Percentiles rank a stretch among this genome's conserved stretches.
Conservation (phyloP, 1,140 invertebrate species). For the Gonioctena quinquepunctata region DNA sequence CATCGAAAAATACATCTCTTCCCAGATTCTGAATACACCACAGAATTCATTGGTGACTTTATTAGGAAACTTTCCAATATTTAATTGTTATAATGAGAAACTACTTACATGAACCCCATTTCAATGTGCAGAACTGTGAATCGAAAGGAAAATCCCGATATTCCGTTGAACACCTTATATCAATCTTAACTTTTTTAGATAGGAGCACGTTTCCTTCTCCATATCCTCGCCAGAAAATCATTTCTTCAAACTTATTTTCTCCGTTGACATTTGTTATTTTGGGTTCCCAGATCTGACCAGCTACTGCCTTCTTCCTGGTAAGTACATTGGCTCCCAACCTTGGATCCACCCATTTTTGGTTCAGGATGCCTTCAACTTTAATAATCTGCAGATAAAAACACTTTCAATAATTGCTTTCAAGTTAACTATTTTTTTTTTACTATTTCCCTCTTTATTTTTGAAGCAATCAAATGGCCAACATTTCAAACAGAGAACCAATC, state of each 20-base stretch:
- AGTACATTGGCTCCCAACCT: slow-evolving; percentile 27
- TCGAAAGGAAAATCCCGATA: slow-evolving; percentile 37
- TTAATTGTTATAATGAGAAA: too few species aligned
- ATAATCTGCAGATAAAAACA: slow-evolving; percentile 17
- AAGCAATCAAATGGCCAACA: too few species aligned
- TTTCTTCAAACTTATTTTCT: slow-evolving; percentile 26
- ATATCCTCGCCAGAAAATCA: slow-evolving; percentile 37
- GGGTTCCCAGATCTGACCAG: slow-evolving; percentile 38
- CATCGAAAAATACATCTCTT: too few species aligned
- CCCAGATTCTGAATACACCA: too few species aligned
- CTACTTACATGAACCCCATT: slow-evolving; percentile 39
- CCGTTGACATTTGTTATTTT: slow-evolving; percentile 32
- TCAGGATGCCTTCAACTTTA: slow-evolving; percentile 22
- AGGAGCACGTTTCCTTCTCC: slow-evolving; percentile 32
- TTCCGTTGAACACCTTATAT: slow-evolving; percentile 21
- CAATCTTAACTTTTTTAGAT: slow-evolving; percentile 32
- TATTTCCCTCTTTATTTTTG: too few species aligned
- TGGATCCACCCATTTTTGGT: slow-evolving; percentile 36
- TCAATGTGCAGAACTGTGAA: slow-evolving; percentile 33
- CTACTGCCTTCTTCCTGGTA: slow-evolving; percentile 34
- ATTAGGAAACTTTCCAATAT: too few species aligned
- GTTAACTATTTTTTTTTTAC: not conserved
- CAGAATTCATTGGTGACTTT: too few species aligned
- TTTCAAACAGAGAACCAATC: too few species aligned
- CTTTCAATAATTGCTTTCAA: not conserved